Evolutionary conservation across 2,888 invertebrate species (phyloP), one percentile per base, ranked within the genome.

Genomic region (Eremobia ochroleuca): DNA sequence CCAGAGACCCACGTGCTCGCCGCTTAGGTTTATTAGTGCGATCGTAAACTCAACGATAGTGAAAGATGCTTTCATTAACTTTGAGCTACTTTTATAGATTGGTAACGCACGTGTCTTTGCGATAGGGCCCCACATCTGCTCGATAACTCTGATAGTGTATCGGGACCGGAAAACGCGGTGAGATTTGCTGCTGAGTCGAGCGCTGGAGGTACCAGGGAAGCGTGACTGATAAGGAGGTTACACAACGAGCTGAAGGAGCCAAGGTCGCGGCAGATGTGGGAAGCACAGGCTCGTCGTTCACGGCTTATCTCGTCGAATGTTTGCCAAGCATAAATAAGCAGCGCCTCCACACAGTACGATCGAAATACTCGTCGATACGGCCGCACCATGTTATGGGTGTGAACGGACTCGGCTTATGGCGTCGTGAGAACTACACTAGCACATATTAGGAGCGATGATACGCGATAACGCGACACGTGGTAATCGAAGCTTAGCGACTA

Each of bases 251-350:
- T 91, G 90, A 86, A 92, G 94, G 92, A 94, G 93, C 95, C 96
- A 97, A 96, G 96, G 96, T 95, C 96, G 95, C 91, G 92, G 94
- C 96, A 96, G 97, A 96, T 96, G 96, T 96, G 96, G 95, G 95
- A 96, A 96, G 95, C 93, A 96, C 94, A 96, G 93, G 93, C 94
- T 90, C 91, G 92, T 90, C 94, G 94, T 96, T 96, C 93, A 96
- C 91, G 85, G 92, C 95, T 95, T 96, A 96, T 97, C 96, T 93
- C 87, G 84, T 87, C 87, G 90, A 92, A 92, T 96, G 95, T 97
- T 96, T 96, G 94, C 93, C 87, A 88, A 93, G 92, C 91, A 92
- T 94, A 96, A 96, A 97, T 94, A 97, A 94, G 94, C 93, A 94
- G 92, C 93, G 91, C 90, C 86, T 85, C 89, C 86, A 84, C 87